Base-by-base conservation (phyloP, 2,888 invertebrate species). In the Fragum fragum region DNA sequence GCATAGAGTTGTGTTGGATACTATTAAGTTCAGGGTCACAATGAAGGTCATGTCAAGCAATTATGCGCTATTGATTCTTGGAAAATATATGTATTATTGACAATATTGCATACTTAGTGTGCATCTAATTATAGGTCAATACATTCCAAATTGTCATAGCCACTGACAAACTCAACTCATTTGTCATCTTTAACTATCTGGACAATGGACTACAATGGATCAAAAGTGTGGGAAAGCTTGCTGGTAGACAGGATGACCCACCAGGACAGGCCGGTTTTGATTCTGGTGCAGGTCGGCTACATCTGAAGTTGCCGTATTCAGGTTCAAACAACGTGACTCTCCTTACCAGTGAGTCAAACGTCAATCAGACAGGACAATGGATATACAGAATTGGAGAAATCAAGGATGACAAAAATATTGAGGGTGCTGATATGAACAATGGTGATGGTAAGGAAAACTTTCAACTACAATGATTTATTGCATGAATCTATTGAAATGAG, bases 231-330 rank as follows among this genome's bases (percentile, higher is more conserved):
- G 95, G 95, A 1, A 97, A 97, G 88, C 96, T 96, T n/a, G 70
- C 69, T 3, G 95, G 96, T n/a, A 96, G 96, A 32, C 93, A 97
- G 66, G 97, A 97, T 0, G 98, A 99, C 92, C 97, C 98, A 0
- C 97, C 97, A 89, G 98, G 98, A 0, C 99, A 99, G 95, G 98
- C 97, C 72, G 99, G 99, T 1, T 97, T 99, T 90, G 96, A 98
- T 85, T 96, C 97, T 0, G 97, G 97, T 83, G 97, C 98, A 93
- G 97, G 97, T 57, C 96, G 97, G 78, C 95, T 96, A 75, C 83
- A 83, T 73, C 96, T 96, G 91, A 96, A 96, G 1, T 95, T 99
- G 26, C 96, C 97, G 79, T 98, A 98, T 74, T 99, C 99, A 18
- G 99, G 98, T 59, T 97, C 97, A n/a, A 97, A 98, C 93, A 97